A percentile compares a stretch with the other conserved stretches of the same genome.
phyloP scores from a whole-genome alignment of 37 sponge, comb jelly and placozoan genomes.

The Hormiphora californensis region DNA sequence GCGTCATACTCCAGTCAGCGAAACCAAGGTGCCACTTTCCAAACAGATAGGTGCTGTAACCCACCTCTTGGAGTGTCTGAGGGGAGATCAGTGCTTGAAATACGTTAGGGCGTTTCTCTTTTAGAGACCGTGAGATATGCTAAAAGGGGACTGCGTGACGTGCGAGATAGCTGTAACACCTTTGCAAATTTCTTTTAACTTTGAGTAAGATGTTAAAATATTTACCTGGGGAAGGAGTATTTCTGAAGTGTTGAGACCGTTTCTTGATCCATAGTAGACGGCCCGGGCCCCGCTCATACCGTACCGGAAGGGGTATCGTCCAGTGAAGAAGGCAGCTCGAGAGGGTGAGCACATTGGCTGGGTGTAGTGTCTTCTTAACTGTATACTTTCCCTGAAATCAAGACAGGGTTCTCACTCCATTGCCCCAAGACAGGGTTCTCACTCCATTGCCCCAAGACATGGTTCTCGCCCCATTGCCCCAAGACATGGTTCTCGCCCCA shows the following conservation, averaged over 20 bases:
- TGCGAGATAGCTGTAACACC: background rate
- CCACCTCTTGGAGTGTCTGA: background rate
- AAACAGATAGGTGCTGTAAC: background rate
- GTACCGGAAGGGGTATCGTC: constrained; percentile 24
- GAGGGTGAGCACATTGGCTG: constrained; percentile 33
- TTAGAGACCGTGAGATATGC: background rate
- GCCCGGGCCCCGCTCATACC: constrained; percentile 6
- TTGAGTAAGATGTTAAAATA: background rate
- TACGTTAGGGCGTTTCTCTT: background rate
- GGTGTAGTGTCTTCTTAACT: constrained; percentile 1
- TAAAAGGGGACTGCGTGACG: background rate
- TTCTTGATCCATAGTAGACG: constrained; percentile 1
- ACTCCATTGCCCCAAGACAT: background rate
- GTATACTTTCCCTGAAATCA: background rate
- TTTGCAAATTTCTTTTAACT: background rate
- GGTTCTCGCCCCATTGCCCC: background rate
- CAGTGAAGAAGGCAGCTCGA: constrained; percentile 16
- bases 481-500: background rate
- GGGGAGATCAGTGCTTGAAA: background rate
- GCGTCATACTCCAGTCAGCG: constrained; percentile 40
- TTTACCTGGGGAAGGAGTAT: constrained; percentile 20
- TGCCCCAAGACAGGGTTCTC: background rate
- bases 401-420: background rate
- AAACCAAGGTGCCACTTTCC: constrained; percentile 54
- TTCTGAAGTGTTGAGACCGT: constrained; percentile 21